Conservation (phyloP, 2,113 vertebrate species). For the Deroptyus accipitrinus region DNA sequence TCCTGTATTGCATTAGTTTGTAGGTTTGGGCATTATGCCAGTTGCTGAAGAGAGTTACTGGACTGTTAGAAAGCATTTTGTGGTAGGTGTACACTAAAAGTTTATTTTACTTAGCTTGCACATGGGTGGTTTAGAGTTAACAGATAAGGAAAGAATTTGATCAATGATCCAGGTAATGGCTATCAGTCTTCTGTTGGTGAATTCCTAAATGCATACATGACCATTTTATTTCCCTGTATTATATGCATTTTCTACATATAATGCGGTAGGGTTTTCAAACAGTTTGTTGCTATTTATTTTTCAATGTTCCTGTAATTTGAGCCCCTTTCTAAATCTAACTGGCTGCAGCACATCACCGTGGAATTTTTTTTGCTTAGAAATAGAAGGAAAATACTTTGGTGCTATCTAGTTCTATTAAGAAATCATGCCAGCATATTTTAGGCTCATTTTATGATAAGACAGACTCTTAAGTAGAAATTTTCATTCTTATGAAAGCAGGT, state of each 20-base stretch:
- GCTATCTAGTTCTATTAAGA: neutral
- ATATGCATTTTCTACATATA: neutral
- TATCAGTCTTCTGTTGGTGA: accelerated
- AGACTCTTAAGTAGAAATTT: neutral
- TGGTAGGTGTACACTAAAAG: neutral
- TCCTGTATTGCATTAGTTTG: neutral
- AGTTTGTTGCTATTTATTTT: neutral
- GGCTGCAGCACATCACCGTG: neutral
- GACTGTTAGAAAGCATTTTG: neutral
- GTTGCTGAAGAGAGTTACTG: neutral
- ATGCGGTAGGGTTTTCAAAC: neutral
- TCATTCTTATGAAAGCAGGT: neutral
- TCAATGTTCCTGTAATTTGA: neutral
- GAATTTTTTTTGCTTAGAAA: neutral
- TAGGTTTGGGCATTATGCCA: neutral
- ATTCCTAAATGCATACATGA: neutral
- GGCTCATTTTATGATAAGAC: neutral
- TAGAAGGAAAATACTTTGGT: neutral
- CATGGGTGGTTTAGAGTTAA: accelerated
- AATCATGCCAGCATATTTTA: neutral
- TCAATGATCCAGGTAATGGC: neutral
- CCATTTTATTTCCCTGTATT: neutral
- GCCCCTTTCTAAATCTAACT: neutral
- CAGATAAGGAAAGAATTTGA: neutral
- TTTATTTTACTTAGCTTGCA: neutral